Evolutionary conservation across 2,888 invertebrate species (phyloP), one percentile per base, ranked within the genome.

Genomic region (Drosophila phalerata): DNA sequence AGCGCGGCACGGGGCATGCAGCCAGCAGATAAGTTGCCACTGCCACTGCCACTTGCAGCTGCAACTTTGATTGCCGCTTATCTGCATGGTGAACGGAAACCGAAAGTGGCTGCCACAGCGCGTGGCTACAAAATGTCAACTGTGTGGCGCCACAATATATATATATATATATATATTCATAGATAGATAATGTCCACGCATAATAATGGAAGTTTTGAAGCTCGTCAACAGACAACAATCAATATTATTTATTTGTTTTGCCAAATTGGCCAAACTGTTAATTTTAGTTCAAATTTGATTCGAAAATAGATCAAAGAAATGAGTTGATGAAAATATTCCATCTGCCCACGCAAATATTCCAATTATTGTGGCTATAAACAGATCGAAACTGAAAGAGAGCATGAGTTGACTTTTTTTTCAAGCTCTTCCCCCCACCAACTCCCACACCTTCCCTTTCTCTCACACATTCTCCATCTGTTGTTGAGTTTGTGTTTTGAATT

Each of bases 321-420:
- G 48, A 72, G 60, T 22, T 55, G 42, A 69, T 64, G 56, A 58
- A 84, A 86, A 86, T 84, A 79, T 86, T 86, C 77, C 77, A 64
- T 40, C 61, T 52, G 68, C 73, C 79, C 70, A 79, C 80, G 68
- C 68, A 77, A 73, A 74, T 74, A 69, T 66, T 57, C 70, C 49
- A 73, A 67, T 83, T 83, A 84, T 77, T 45, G 72, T 79, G 60
- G 69, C 85, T 84, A 84, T 85, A 70, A 81, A 74, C 73, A 65
- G 73, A 68, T 80, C 52, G 52, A 52, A 61, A 62, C 13, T 47
- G 17, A 43, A 5, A 22, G 57, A n/a, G 57, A 63, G 53, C 65
- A 63, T 70, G 66, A 55, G 30, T 69, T 56, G 66, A 13, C 30
- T 25, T n/a, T 66, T 55, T 55, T 55, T 49, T 32, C 2, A 19